A percentile compares a stretch with the other conserved stretches of the same genome.
Evolutionary conservation across 1,140 invertebrate genomes (phyloP).

Genomic region (Pseudomyrmex dendroicus): DNA sequence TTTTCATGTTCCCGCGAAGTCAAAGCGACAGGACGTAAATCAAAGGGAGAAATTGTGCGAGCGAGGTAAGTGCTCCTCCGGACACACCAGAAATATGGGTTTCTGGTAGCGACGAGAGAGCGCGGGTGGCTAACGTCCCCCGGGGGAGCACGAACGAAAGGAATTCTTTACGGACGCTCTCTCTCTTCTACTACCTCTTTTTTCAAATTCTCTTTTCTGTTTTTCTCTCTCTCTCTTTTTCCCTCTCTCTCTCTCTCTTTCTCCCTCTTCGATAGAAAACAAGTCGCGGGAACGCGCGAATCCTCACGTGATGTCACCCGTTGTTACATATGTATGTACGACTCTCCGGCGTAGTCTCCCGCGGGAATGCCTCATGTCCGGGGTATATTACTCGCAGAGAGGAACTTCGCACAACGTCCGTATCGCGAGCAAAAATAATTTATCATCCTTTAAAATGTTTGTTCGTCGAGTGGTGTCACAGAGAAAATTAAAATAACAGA

Average conservation of each 20-base stretch:
- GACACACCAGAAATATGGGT: conserved; percentile 60
- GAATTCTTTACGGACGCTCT: conserved; percentile 62
- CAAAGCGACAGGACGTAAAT: conserved; percentile 53
- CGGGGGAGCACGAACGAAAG: conserved; percentile 45
- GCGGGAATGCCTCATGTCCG: not conserved
- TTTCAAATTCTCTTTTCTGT: no score
- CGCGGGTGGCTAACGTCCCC: conserved; percentile 32
- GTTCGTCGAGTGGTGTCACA: not conserved
- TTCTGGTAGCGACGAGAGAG: conserved; percentile 59
- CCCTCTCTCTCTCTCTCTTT: no score
- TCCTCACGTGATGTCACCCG: conserved; percentile 63
- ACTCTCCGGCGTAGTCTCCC: conserved; percentile 11
- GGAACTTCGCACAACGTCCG: not conserved
- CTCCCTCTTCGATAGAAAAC: conserved; percentile 26
- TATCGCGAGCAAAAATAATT: conserved; percentile 33
- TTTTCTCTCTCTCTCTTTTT: no score
- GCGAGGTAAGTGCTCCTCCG: conserved; percentile 47
- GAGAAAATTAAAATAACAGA: not conserved
- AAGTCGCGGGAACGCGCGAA: conserved; percentile 58
- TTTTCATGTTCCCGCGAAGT: conserved; percentile 50
- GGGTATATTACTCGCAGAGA: conserved; percentile 39
- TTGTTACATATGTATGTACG: conserved; percentile 64
- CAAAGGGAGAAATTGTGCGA: conserved; percentile 22
- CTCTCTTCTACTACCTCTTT: no score
- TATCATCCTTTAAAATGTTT: conserved; percentile 40